Base-by-base conservation (phyloP, 2,888 invertebrate genomes). In the Archips xylosteana region DNA sequence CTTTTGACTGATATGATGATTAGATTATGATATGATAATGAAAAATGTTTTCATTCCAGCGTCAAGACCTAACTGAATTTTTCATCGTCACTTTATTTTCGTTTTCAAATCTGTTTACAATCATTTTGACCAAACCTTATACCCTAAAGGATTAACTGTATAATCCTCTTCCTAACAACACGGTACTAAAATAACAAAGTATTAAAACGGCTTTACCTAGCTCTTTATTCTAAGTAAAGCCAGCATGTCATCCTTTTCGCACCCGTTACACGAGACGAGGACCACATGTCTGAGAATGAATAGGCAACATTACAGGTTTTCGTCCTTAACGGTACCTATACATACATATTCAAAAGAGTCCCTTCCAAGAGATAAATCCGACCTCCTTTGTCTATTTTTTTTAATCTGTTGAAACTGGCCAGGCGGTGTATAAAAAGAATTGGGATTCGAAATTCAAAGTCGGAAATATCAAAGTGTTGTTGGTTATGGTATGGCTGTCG, bases 391-490 rank as follows among this genome's bases (percentile, higher is more conserved):
- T 73, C 49, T 68, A 42, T 73, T 69, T 73, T 73, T 65, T 73
- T 59, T 23, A 12, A 66, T 68, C 42, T 63, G 57, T 62, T 32
- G 62, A 72, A 68, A 64, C 73, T 74, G 69, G 51, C 69, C 63
- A 65, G 23, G 70, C 74, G 74, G 74, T 65, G 65, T 70, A 65
- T 65, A 70, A 74, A 74, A 61, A 65, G 74, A 74, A 74, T 65
- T 45, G 36, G 60, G 51, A 74, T 74, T 70, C 61, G 64, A 74
- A 74, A 74, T 74, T 74, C 49, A 42, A 74, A 74, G 69, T 70
- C 74, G 74, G 74, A 74, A 70, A 70, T 74, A 65, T 74, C 74
- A 74, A 74, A 70, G 73, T 51, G 64, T 5, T 61, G 60, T 49
- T 59, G 64, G 36, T 49, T 51, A 51, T 42, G 73, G 60, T 23